Evolutionary conservation across 2,888 invertebrate species (phyloP), one percentile per base, ranked within the genome.

Genomic region (Pterostichus niger): DNA sequence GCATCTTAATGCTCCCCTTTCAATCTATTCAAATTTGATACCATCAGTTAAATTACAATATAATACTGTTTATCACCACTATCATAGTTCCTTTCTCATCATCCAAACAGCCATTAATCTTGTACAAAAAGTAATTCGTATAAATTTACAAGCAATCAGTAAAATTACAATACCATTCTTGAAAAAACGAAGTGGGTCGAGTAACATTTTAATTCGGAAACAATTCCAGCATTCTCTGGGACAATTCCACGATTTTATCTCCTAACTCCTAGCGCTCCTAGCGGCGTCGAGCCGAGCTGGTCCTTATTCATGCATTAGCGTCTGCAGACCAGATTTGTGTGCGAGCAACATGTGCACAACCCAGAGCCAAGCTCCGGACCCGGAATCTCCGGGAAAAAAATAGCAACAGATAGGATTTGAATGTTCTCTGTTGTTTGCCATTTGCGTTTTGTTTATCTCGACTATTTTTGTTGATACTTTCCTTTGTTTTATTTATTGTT

Each of bases 271-370:
- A 59, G 59, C 17, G 15, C 59, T 11, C 40, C 40, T 40, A 40
- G 40, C 40, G 40, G 40, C 40, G 40, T 15, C 54, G 54, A 15
- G n/a, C 2, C 54, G 54, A 54, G 4, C 13, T n/a, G 40, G 71
- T 71, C 71, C 24, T 71, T 71, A 71, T 71, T 71, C 71, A 71
- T 71, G 71, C 71, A 71, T 71, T 71, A 71, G 71, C 71, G 71
- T 71, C 49, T 46, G 13, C 24, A 17, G 44, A 15, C 44, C 40
- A 71, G 71, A 71, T 71, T 71, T 71, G 71, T 71, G 49, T 44
- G 44, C 17, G 46, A 44, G 71, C 71, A 71, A 71, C 71, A 71
- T 49, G 49, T 71, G 71, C 71, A 46, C 24, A 24, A 24, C 24
- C 24, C 17, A 17, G 11, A 71, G 46, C 24, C n/a, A n/a, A n/a